phyloP scores from a whole-genome alignment of 2,888 invertebrate genomes.

The Drosophila acutilabella region DNA sequence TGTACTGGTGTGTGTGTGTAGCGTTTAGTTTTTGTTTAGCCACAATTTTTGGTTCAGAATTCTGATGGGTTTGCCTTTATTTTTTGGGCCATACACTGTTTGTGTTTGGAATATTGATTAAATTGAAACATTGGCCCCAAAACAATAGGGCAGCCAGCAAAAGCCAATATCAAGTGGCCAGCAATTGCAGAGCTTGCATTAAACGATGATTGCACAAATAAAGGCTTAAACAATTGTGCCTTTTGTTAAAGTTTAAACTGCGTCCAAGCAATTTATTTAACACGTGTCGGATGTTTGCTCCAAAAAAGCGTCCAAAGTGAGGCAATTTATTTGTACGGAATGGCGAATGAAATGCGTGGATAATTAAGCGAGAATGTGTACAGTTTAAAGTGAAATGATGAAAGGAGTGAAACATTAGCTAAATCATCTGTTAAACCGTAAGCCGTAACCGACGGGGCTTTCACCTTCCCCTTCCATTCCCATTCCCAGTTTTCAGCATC shows the following conservation, averaged over 20 bases:
- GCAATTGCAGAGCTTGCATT: slow-evolving; percentile 64
- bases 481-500: not conserved
- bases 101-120: slow-evolving; percentile 76
- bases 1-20: slow-evolving; percentile 20
- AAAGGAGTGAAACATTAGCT: slow-evolving; percentile 66
- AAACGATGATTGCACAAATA: slow-evolving; percentile 66
- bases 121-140: slow-evolving; percentile 50
- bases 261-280: slow-evolving; percentile 46
- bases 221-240: slow-evolving; percentile 54
- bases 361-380: slow-evolving; percentile 62
- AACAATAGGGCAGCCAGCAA: slow-evolving; percentile 35
- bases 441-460: slow-evolving; percentile 17
- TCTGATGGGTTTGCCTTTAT: slow-evolving; percentile 5
- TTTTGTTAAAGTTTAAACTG: slow-evolving; percentile 19
- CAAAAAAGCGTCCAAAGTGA: slow-evolving; percentile 3
- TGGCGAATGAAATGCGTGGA: slow-evolving; percentile 36
- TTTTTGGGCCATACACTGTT: slow-evolving; percentile 39
- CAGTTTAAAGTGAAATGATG: slow-evolving; percentile 52
- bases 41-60: slow-evolving; percentile 53
- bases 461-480: too few relatives aligned
- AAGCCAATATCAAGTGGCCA: slow-evolving; percentile 39
- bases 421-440: slow-evolving; percentile 64
- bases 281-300: slow-evolving; percentile 64
- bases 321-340: slow-evolving; percentile 35
- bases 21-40: slow-evolving; percentile 76